A percentile compares a stretch with the other conserved stretches of the same genome.
phyloP scores from a whole-genome alignment of 2,797 vertebrate species.

The Schizopygopsis pylzovi region DNA sequence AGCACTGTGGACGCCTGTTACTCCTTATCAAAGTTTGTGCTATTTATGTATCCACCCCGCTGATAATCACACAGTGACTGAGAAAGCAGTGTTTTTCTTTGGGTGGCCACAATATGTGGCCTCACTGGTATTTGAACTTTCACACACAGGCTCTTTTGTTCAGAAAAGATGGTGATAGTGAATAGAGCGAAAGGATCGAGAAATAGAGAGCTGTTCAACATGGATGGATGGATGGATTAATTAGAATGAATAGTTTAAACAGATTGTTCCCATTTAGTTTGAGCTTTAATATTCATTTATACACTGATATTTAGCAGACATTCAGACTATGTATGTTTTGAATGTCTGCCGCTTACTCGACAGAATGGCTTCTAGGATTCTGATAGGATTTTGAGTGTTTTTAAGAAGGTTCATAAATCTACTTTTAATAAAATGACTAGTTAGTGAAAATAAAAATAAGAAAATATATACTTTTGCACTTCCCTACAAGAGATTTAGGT shows the following conservation, averaged over 20 bases:
- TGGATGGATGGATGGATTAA: slow-evolving; percentile 24
- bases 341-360: neutral
- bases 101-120: slow-evolving; percentile 67
- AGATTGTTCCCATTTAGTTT: slow-evolving; percentile 31
- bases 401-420: neutral
- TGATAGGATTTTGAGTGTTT: neutral
- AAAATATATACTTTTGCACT: neutral
- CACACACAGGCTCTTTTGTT: slow-evolving; percentile 78
- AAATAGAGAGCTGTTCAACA: slow-evolving; percentile 58
- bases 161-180: slow-evolving; percentile 27
- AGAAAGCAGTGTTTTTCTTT: slow-evolving; percentile 66
- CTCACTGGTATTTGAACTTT: slow-evolving; percentile 71
- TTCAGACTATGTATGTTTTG: neutral
- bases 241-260: slow-evolving; percentile 56
- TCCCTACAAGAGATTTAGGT: neutral
- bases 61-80: slow-evolving; percentile 69
- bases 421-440: neutral
- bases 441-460: neutral
- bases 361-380: neutral
- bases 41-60: slow-evolving; percentile 69
- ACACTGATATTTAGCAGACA: neutral
- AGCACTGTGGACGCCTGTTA: slow-evolving; percentile 52
- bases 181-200: neutral
- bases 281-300: neutral
- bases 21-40: slow-evolving; percentile 65